Conservation (phyloP, 2,888 invertebrate genomes). For the Melieria omissa region DNA sequence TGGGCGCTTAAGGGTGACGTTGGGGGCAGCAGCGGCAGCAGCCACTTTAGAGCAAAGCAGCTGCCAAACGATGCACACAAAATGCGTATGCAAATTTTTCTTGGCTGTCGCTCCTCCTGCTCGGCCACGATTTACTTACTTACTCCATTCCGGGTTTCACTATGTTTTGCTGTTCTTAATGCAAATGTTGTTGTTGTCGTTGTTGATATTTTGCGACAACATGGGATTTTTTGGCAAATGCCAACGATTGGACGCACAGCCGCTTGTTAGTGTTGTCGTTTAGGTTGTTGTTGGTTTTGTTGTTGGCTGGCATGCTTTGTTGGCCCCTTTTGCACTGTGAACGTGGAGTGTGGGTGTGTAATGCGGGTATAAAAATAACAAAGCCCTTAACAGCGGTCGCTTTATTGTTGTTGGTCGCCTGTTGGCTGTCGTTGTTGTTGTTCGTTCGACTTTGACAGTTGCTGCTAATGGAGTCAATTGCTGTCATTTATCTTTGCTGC, state of each 20-base stretch:
- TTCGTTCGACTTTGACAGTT: constrained; percentile 52
- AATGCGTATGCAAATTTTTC: constrained; percentile 63
- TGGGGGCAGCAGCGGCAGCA: constrained; percentile 6
- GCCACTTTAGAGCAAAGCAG: constrained; percentile 46
- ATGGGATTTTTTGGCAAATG: constrained; percentile 3
- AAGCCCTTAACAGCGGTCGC: constrained; percentile 30
- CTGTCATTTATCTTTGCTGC: constrained; percentile 57
- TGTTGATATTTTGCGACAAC: constrained; percentile 17
- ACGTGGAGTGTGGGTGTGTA: constrained; percentile 40
- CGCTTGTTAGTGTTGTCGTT: neutral
- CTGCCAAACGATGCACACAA: constrained; percentile 59
- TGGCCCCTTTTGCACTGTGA: neutral
- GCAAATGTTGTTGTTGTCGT: constrained; percentile 13
- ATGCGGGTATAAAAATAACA: constrained; percentile 50
- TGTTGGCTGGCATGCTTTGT: neutral
- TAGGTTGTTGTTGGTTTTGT: constrained; percentile 10
- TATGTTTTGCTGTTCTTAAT: constrained; percentile 27
- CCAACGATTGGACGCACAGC: too few relatives aligned
- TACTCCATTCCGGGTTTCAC: constrained; percentile 31
- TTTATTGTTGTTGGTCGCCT: constrained; percentile 24
- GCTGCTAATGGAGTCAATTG: constrained; percentile 65
- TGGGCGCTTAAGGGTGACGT: constrained; percentile 6
- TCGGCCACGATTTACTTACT: constrained; percentile 1
- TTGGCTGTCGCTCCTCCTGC: neutral
- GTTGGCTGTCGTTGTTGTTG: constrained; percentile 14